Conservation (phyloP, 2,888 invertebrate species). For the Smittia aterrima region DNA sequence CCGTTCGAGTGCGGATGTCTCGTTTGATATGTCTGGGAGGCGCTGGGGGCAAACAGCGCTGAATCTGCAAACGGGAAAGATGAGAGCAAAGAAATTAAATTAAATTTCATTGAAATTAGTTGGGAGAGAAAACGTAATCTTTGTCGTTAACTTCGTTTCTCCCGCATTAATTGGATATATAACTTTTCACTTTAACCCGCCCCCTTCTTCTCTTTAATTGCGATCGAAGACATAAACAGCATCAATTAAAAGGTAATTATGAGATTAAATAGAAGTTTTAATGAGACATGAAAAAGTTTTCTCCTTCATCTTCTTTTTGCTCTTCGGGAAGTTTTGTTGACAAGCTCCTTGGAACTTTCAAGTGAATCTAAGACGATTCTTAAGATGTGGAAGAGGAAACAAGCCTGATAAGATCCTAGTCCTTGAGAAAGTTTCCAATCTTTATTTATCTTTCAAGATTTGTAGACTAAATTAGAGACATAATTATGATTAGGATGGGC, state of each 20-base stretch:
- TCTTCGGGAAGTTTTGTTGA: too few relatives aligned
- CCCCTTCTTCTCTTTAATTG: constrained; percentile 1
- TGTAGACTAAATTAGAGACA: not conserved
- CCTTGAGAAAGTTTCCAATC: not conserved
- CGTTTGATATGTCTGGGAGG: constrained; percentile 80
- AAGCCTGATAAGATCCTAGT: too few relatives aligned
- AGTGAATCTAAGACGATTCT: too few relatives aligned
- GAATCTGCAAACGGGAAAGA: constrained; percentile 56
- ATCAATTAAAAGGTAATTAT: constrained; percentile 39
- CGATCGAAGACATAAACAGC: constrained; percentile 18
- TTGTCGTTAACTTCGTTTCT: not conserved
- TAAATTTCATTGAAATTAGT: constrained; percentile 26
- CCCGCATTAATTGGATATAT: not conserved
- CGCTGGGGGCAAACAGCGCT: constrained; percentile 92
- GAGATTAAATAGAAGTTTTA: constrained; percentile 8
- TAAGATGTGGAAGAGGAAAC: too few relatives aligned
- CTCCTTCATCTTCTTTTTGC: not conserved
- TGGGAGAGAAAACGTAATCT: not conserved
- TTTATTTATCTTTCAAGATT: not conserved
- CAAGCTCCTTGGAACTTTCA: too few relatives aligned
- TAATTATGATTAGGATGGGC: not conserved
- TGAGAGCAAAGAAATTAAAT: constrained; percentile 24
- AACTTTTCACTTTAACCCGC: not conserved
- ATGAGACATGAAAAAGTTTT: constrained; percentile 24
- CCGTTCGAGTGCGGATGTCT: constrained; percentile 74